Conservation (phyloP, 2,113 vertebrate genomes). For the Nyctereutes procyonoides region DNA sequence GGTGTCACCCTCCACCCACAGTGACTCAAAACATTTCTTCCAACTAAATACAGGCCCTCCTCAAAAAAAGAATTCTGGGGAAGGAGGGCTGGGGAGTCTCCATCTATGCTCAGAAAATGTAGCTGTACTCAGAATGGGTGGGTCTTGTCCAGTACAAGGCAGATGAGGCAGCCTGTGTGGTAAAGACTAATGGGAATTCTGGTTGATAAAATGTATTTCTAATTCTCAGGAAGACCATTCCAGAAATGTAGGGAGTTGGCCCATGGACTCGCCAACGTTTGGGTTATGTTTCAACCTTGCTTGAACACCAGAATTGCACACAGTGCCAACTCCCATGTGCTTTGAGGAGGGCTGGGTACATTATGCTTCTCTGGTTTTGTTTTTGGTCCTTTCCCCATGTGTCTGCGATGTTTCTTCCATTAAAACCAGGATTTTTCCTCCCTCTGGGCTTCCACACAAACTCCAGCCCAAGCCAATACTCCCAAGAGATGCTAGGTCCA, state of each 20-base stretch:
- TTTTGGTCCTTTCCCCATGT: neutral
- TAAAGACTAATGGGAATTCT: constrained; percentile 33
- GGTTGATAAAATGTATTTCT: constrained; percentile 36
- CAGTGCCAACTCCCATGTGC: constrained; percentile 21
- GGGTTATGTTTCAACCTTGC: constrained; percentile 68
- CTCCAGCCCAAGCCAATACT: neutral
- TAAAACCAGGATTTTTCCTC: constrained; percentile 49
- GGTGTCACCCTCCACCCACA: neutral
- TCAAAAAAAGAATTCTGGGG: neutral
- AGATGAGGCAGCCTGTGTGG: constrained; percentile 11
- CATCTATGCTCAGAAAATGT: neutral
- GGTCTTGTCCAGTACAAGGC: neutral
- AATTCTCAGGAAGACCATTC: constrained; percentile 54
- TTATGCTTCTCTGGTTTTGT: constrained; percentile 1
- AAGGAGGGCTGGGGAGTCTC: neutral
- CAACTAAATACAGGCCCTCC: neutral
- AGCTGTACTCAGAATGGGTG: neutral
- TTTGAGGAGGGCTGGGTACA: constrained; percentile 35
- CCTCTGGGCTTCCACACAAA: neutral
- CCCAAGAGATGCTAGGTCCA: constrained; percentile 17
- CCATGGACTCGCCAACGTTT: constrained; percentile 46
- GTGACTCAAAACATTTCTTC: constrained; percentile 63
- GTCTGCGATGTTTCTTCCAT: constrained; percentile 54
- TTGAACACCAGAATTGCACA: constrained; percentile 51
- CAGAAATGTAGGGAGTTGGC: constrained; percentile 71